phyloP scores from a whole-genome alignment of 1,140 invertebrate genomes.

The Cephus cinctus region DNA sequence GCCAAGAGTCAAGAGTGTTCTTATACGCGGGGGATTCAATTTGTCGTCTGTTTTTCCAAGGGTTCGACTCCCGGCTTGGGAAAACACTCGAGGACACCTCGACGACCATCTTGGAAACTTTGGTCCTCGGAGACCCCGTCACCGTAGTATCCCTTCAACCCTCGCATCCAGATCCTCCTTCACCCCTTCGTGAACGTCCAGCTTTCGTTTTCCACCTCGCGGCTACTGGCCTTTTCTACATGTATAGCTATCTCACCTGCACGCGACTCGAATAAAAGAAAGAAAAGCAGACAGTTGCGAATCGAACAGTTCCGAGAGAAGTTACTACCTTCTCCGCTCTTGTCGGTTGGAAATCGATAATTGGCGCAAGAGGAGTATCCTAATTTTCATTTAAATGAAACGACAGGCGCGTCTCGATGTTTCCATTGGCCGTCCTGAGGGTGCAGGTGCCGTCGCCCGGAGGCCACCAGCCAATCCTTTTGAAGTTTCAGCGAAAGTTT shows the following conservation, averaged over 20 bases:
- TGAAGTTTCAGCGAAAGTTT: constrained; percentile 41
- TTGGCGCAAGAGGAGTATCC: constrained; percentile 22
- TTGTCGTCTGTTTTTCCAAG: constrained; percentile 57
- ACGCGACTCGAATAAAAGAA: too few relatives aligned
- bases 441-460: neutral
- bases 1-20: neutral
- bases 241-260: too few relatives aligned
- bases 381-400: constrained; percentile 54
- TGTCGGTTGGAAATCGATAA: constrained; percentile 33
- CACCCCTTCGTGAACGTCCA: too few relatives aligned
- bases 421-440: constrained; percentile 13
- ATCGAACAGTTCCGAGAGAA: too few relatives aligned
- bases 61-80: constrained; percentile 55
- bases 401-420: constrained; percentile 21
- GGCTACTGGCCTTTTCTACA: too few relatives aligned
- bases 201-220: neutral
- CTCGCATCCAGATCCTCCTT: constrained; percentile 10
- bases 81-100: constrained; percentile 57
- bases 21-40: constrained; percentile 53
- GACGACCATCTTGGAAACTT: constrained; percentile 39
- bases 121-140: constrained; percentile 26
- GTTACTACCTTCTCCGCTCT: too few relatives aligned
- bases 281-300: too few relatives aligned
- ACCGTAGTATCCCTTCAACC: neutral
- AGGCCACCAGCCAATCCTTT: constrained; percentile 32